phyloP scores from a whole-genome alignment of 2,113 vertebrate genomes.

The Coreoperca whiteheadi region DNA sequence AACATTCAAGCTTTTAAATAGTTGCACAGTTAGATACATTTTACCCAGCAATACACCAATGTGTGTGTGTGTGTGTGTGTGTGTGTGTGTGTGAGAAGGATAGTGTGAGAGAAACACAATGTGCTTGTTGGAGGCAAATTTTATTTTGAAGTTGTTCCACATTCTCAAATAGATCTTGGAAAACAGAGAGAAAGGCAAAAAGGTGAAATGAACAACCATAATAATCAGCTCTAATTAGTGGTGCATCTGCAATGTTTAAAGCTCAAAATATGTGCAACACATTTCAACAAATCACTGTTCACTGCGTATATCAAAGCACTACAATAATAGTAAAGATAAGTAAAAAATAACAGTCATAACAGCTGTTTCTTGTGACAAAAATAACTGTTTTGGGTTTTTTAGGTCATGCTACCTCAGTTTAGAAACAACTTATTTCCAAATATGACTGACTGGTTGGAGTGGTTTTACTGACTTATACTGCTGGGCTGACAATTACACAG shows the following conservation, averaged over 20 bases:
- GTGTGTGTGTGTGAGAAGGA: constrained; percentile 17
- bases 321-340: background rate
- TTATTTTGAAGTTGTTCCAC: constrained; percentile 31
- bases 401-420: background rate
- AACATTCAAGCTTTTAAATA: constrained; percentile 53
- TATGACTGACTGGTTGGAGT: constrained; percentile 44
- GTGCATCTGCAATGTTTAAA: background rate
- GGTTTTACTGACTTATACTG: constrained; percentile 37
- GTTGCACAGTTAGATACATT: constrained; percentile 33
- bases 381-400: background rate
- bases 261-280: constrained; percentile 6
- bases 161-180: constrained; percentile 27
- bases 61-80: too few relatives aligned
- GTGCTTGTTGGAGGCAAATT: constrained; percentile 17
- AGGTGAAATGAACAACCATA: constrained; percentile 24
- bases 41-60: background rate
- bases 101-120: constrained; percentile 5
- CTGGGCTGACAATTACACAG: constrained; percentile 35
- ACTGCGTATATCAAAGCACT: background rate
- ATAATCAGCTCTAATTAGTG: constrained; percentile 17
- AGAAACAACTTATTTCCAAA: constrained; percentile 1
- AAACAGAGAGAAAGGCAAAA: constrained; percentile 33
- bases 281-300: constrained; percentile 3
- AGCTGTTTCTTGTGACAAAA: background rate
- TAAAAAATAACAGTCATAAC: background rate